Base-by-base conservation (phyloP, 92 coral and sea anemone genomes). In the Palythoa heliodiscus region DNA sequence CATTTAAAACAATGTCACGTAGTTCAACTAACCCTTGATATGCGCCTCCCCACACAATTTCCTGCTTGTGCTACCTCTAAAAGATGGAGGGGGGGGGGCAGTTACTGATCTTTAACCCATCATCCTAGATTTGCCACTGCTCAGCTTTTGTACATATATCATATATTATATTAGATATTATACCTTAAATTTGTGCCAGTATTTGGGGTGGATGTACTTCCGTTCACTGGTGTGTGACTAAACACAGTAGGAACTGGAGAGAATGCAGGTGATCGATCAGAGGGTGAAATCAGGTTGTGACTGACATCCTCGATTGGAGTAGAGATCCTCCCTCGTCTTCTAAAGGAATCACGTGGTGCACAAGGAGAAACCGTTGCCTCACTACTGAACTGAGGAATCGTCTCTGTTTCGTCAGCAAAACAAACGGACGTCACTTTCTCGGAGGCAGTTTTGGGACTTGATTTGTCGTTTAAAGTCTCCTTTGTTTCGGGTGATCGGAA, bases 251-350 rank as follows among this genome's bases (percentile, higher is more conserved):
- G 64, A 15, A 94, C 92, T 71, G 98, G 98, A 38, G 98, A 92
- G 86, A 94, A 90, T 52, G 90, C 93, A 23, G 98, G 95, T 14
- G 93, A 88, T 43, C 88, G 84, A 55, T 88, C 88, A 2, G 91
- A 88, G 19, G 93, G 90, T 73, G 91, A 94, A 57, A 88, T 72
- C n/a, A 86, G 75, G 4, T 75, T 72, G 75, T 90, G 90, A 37
- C 85, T 90, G 15, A 77, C 74, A 71, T 94, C 95, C 55, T 94
- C 98, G 17, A 94, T 92, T 16, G 98, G 98, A 7, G 98, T 94
- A 29, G 98, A 94, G 63, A 94, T 94, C 58, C 95, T 89, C 75
- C 87, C 98, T 82, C 95, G 89, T 17, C 82, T 87, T 43, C 38
- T 84, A 29, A 90, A 24, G 35, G 88, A 20, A n/a, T 38, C 60